A percentile compares a stretch with the other conserved stretches of the same genome.
Conservation (phyloP, 1,140 invertebrate species). For the Cydia fagiglandana region DNA sequence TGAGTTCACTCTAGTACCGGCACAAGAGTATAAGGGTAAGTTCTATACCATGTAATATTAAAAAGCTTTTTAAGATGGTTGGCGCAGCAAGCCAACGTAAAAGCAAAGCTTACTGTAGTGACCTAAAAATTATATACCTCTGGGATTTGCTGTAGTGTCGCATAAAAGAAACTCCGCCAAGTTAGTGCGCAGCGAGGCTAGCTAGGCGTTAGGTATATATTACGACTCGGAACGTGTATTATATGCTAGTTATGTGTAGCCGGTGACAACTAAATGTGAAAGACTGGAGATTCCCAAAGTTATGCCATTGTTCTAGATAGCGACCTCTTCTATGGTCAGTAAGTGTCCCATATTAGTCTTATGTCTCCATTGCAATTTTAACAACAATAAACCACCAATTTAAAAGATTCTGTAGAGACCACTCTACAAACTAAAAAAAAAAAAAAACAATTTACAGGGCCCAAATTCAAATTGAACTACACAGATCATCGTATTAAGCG, state of each 20-base stretch:
- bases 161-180: slow-evolving; percentile 19
- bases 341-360: too few relatives aligned
- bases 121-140: slow-evolving; percentile 31
- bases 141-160: slow-evolving; percentile 18
- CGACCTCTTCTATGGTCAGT: too few relatives aligned
- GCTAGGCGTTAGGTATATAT: slow-evolving; percentile 2
- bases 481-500: too few relatives aligned
- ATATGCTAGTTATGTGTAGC: background rate
- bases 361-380: too few relatives aligned
- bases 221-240: background rate
- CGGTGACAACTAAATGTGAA: background rate
- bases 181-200: background rate
- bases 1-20: background rate
- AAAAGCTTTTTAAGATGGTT: slow-evolving; percentile 14
- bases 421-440: too few relatives aligned
- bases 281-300: background rate
- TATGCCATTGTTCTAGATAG: too few relatives aligned
- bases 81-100: slow-evolving; percentile 1
- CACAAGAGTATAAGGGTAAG: background rate
- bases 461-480: too few relatives aligned
- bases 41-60: background rate
- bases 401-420: too few relatives aligned
- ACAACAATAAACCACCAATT: too few relatives aligned
- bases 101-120: slow-evolving; percentile 9
- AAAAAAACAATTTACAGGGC: too few relatives aligned